Percentiles rank a stretch among this genome's conserved stretches.
These are phyloP conservation scores for Papilio dardanus DNA, from an alignment of 1,140 invertebrate genomes.

Conservation along the genomic window DNA sequence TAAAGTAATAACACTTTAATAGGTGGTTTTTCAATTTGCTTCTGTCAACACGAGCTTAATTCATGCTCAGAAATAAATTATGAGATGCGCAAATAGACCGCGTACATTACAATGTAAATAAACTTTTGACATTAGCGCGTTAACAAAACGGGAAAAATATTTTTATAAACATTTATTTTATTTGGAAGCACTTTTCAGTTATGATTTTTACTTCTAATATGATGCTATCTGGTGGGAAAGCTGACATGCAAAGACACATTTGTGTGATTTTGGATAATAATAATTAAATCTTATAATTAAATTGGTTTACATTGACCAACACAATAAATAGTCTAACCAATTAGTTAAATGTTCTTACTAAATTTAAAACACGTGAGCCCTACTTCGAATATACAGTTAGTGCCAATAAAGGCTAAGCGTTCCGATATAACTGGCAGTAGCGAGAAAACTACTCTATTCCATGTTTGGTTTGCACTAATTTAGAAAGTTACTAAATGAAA, in stretches of 20 bases:
- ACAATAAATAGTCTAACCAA: too few relatives aligned
- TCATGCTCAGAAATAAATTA: conserved; percentile 35
- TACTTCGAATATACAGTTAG: background rate
- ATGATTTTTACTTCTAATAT: background rate
- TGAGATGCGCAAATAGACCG: conserved; percentile 23
- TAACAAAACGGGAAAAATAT: background rate
- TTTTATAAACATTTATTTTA: conserved; percentile 13
- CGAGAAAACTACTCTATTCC: conserved; percentile 13
- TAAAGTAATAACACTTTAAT: conserved; percentile 8
- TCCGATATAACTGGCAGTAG: background rate
- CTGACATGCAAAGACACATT: background rate
- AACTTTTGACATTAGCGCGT: conserved; percentile 17
- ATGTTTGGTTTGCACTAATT: conserved; percentile 23
- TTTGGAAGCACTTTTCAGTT: background rate
- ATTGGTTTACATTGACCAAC: too few relatives aligned
- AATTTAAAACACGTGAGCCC: background rate
- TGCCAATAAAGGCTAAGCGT: conserved; percentile 10
- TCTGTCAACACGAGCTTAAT: conserved; percentile 28
- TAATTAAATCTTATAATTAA: background rate
- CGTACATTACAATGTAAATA: conserved; percentile 34
- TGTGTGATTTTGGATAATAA: background rate
- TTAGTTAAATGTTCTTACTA: background rate
- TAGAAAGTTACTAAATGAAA: conserved; percentile 34
- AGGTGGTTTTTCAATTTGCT: background rate
- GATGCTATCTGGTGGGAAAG: background rate